Evolutionary conservation across 1,140 invertebrate genomes (phyloP).

Genomic region (Drosophila navojoa): DNA sequence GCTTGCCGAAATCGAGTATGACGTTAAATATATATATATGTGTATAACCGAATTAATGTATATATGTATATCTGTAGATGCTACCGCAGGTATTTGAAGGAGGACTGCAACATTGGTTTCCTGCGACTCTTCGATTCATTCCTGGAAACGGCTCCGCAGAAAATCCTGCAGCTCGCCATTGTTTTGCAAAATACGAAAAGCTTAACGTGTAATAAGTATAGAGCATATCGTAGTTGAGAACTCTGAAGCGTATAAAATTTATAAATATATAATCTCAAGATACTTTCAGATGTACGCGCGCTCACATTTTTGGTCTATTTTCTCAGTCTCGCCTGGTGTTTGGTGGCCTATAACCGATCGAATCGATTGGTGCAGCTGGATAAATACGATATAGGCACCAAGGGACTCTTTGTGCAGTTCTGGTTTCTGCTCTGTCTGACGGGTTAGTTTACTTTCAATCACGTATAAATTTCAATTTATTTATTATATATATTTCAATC

Average conservation of each 20-base stretch:
- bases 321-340: conserved; percentile 57
- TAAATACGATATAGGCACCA: conserved; percentile 62
- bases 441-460: conserved; percentile 24
- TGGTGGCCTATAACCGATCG: conserved; percentile 62
- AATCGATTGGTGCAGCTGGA: conserved; percentile 61
- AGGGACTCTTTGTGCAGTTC: conserved; percentile 55
- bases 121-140: conserved; percentile 64
- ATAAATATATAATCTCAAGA: background rate
- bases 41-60: background rate
- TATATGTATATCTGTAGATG: conserved; percentile 25
- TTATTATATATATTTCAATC: background rate
- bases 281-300: conserved; percentile 51
- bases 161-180: conserved; percentile 60
- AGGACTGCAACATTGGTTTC: conserved; percentile 72
- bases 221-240: background rate
- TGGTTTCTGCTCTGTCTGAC: conserved; percentile 54
- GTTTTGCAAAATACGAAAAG: conserved; percentile 35
- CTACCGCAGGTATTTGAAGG: conserved; percentile 44
- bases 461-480: background rate
- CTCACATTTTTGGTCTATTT: conserved; percentile 56
- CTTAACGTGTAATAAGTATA: conserved; percentile 50
- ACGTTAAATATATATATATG: background rate
- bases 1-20: conserved; percentile 47
- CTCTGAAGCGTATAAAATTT: background rate
- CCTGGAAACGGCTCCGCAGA: conserved; percentile 60